Evolutionary conservation across 2,797 vertebrate species (phyloP).

Genomic region (Galagoides demidoff): DNA sequence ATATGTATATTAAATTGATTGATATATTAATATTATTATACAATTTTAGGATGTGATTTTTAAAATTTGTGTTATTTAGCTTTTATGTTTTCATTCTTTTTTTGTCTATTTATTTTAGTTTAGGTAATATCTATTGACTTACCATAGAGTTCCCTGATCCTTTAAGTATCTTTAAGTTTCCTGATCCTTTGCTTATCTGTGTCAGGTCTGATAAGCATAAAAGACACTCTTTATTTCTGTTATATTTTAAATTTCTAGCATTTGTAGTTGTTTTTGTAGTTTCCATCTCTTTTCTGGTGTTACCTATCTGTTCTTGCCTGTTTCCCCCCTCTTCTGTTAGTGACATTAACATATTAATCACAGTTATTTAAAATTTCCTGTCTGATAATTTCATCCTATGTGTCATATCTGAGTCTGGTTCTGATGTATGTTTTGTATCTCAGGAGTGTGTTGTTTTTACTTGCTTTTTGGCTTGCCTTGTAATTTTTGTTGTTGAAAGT

Average conservation of each 20-base stretch:
- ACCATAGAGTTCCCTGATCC: background rate
- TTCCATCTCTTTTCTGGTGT: constrained; percentile 13
- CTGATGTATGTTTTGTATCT: background rate
- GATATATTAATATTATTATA: background rate
- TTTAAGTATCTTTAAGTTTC: background rate
- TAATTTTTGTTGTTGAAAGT: constrained; percentile 41
- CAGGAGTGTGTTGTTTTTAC: background rate
- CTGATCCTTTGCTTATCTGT: background rate
- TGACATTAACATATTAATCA: background rate
- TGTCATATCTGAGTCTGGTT: background rate
- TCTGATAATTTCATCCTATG: background rate
- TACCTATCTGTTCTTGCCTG: background rate
- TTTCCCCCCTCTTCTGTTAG: background rate
- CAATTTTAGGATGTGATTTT: background rate
- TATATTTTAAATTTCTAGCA: constrained; percentile 13
- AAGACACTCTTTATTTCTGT: background rate
- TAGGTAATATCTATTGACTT: background rate
- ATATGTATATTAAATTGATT: background rate
- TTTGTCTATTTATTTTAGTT: background rate
- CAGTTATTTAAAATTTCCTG: background rate
- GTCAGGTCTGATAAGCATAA: background rate
- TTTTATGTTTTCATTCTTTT: background rate
- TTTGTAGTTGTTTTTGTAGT: background rate
- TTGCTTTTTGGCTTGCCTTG: background rate
- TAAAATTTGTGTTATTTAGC: background rate